Conservation (phyloP, 2,797 vertebrate genomes). For the Choloepus didactylus region DNA sequence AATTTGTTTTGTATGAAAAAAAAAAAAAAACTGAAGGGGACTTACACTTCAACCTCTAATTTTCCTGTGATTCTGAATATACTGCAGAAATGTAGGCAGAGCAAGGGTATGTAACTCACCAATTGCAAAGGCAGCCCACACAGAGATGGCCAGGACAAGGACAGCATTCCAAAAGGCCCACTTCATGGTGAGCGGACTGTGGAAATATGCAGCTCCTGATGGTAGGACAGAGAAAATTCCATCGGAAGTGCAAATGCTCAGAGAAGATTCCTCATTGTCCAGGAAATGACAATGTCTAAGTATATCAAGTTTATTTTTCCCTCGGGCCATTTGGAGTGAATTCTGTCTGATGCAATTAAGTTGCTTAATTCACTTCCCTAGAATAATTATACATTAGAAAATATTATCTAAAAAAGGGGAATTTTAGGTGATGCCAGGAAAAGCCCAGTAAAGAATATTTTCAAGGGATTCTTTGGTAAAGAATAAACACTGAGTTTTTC, state of each 20-base stretch:
- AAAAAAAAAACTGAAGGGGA: neutral
- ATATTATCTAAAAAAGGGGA: neutral
- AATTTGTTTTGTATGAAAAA: too few species aligned
- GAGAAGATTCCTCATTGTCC: neutral
- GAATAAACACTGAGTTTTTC: neutral
- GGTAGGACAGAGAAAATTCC: neutral
- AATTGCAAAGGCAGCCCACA: neutral
- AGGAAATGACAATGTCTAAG: neutral
- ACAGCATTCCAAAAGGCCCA: neutral
- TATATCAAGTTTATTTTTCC: neutral
- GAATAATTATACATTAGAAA: neutral
- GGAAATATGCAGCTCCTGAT: neutral
- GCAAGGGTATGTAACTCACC: conserved; percentile 60
- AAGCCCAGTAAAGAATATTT: neutral
- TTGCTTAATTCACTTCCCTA: neutral
- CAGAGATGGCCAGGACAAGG: neutral
- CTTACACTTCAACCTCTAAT: neutral
- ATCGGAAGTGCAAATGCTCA: neutral
- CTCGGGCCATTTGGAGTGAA: neutral
- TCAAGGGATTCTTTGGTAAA: neutral
- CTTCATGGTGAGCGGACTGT: conserved; percentile 57
- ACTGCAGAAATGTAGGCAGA: neutral
- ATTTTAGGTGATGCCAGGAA: neutral
- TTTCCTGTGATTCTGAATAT: too few species aligned
- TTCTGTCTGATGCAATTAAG: neutral